These are phyloP conservation scores for Pseudoips prasinana DNA, from an alignment of 2,888 invertebrate genomes.

Conservation along the genomic window DNA sequence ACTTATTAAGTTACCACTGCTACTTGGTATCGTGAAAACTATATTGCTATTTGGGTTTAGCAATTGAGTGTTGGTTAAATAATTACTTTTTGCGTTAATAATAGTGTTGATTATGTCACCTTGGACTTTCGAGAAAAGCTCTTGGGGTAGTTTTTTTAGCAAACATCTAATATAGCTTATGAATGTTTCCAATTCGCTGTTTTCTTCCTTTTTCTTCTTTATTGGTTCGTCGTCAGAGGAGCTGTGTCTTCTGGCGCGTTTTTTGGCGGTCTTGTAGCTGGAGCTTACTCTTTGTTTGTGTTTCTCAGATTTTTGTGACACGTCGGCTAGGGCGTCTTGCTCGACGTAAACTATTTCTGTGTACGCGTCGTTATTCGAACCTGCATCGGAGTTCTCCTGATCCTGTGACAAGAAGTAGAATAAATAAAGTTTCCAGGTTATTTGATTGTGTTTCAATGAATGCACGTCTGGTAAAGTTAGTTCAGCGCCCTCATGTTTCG, in stretches of 20 bases:
- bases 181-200: constrained; percentile 46
- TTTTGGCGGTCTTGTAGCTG: constrained; percentile 1
- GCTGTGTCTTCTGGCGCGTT: constrained; percentile 1
- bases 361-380: constrained; percentile 17
- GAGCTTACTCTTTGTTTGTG: constrained; percentile 1
- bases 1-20: too few relatives aligned
- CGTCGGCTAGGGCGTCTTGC: constrained; percentile 18
- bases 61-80: too few relatives aligned
- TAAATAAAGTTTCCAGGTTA: too few relatives aligned
- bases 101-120: constrained; percentile 56
- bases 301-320: constrained; percentile 1
- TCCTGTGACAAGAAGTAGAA: constrained; percentile 12
- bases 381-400: constrained; percentile 22
- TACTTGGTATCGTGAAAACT: too few relatives aligned
- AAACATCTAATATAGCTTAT: constrained; percentile 49
- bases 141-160: constrained; percentile 46
- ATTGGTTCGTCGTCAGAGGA: not conserved
- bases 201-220: constrained; percentile 12
- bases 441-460: too few relatives aligned
- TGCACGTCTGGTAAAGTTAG: too few relatives aligned
- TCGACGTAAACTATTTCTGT: constrained; percentile 52
- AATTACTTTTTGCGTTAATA: constrained; percentile 43
- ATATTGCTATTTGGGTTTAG: too few relatives aligned
- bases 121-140: constrained; percentile 46
- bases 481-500: too few relatives aligned